Evolutionary conservation across 2,113 vertebrate genomes (phyloP), one percentile per base, ranked within the genome.

Genomic region (Anseranas semipalmata): DNA sequence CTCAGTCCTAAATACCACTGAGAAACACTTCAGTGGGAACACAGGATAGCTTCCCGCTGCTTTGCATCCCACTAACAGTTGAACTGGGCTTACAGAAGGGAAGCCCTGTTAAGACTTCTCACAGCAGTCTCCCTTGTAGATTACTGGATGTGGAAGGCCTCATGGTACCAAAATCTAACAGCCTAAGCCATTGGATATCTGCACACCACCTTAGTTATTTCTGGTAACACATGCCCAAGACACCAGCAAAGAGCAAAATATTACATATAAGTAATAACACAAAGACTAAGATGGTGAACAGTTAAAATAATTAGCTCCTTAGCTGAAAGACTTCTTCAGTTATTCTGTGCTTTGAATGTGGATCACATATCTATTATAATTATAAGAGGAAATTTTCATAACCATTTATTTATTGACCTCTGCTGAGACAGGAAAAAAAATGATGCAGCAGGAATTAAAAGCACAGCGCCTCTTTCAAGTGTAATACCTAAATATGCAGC

Each of bases 1-100:
- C 3, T 4, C 11, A 74, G 52, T 3, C 62, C 66, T 43, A 46
- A 67, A n/a, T 0, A 78, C 11, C 67, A 87, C 56, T 9, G 6
- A 85, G 70, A 91, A 90, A 82, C 62, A 83, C 78, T 93, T 63
- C 28, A 50, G 0, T 15, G 25, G 70, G 39, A 88, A 55, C 0
- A 0, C 4, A 30, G 13, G 5, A 45, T 1, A 52, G 7, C 43
- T 83, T 65, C n/a, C 27, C 66, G 46, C 0, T 2, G 52, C n/a
- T 79, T 41, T 85, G 43, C 20, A 60, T 60, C 33, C 67, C 72
- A 53, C 25, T 70, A 75, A 68, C 5, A 66, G n/a, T 0, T 77
- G 50, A 82, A 52, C 79, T 56, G 27, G 21, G 16, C 33, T 52
- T 43, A 50, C 28, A 22, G 12, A 28, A 85, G 39, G 39, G 17